These are phyloP conservation scores for Actinopyga echinites DNA, from an alignment of 53 echinoderm and acorn worm species.

Conservation along the genomic window DNA sequence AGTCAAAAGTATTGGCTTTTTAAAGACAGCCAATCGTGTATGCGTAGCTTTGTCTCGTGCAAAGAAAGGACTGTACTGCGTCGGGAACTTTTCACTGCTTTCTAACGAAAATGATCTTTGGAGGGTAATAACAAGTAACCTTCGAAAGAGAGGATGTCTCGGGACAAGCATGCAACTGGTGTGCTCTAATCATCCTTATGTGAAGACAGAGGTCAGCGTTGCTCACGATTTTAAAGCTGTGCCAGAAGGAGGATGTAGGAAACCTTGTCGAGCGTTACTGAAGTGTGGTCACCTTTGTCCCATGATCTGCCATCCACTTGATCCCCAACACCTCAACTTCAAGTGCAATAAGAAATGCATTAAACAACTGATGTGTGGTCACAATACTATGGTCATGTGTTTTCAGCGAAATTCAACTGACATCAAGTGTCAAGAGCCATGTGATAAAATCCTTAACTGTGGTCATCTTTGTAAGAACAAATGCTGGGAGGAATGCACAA, in stretches of 20 bases:
- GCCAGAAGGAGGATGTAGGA: conserved; percentile 82
- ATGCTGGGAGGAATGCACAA: conserved; percentile 65
- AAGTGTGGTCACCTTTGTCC: conserved; percentile 84
- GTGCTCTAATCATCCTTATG: conserved; percentile 74
- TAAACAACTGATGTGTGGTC: conserved; percentile 62
- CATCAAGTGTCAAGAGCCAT: conserved; percentile 55
- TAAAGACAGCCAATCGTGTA: conserved; percentile 69
- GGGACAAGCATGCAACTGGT: conserved; percentile 60
- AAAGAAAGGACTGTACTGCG: conserved; percentile 74
- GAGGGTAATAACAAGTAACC: conserved; percentile 50
- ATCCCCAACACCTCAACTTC: conserved; percentile 59
- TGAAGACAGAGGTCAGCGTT: conserved; percentile 23
- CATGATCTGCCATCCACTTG: conserved; percentile 73
- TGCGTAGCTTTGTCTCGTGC: conserved; percentile 82
- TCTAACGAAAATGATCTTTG: conserved; percentile 43
- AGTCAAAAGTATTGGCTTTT: conserved; percentile 63
- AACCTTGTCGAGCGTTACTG: conserved; percentile 61
- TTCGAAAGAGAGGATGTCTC: conserved; percentile 33
- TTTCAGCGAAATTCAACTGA: conserved; percentile 28
- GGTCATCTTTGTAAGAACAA: conserved; percentile 70
- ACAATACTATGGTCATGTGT: conserved; percentile 22
- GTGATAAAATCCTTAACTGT: conserved; percentile 54
- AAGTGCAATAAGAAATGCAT: conserved; percentile 59
- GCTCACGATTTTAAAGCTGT: conserved; percentile 56
- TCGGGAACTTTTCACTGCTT: conserved; percentile 75